These are phyloP conservation scores for Candidula unifasciata DNA, from an alignment of 2,888 invertebrate genomes.

Conservation along the genomic window DNA sequence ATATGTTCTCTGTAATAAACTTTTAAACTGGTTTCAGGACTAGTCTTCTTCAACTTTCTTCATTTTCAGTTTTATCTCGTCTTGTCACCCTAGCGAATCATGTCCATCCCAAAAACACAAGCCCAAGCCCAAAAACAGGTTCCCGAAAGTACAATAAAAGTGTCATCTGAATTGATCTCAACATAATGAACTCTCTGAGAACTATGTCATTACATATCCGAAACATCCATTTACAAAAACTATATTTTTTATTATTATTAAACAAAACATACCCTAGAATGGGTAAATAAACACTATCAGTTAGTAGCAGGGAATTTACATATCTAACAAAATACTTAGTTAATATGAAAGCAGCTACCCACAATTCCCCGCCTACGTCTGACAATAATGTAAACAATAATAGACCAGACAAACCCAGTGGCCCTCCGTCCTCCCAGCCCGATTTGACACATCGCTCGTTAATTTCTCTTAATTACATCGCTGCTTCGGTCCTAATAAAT, in stretches of 20 bases:
- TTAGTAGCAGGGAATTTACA: not conserved
- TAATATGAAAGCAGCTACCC: not conserved
- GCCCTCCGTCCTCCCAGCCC: too few relatives aligned
- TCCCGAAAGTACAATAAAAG: too few relatives aligned
- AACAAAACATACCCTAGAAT: not conserved
- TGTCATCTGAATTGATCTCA: conserved; percentile 11
- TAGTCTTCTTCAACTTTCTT: too few relatives aligned
- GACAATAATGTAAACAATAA: conserved; percentile 45
- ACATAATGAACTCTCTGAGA: not conserved
- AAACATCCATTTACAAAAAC: not conserved
- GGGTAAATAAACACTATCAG: too few relatives aligned
- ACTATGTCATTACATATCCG: not conserved
- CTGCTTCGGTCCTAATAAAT: not conserved
- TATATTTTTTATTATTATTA: not conserved
- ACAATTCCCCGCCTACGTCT: conserved; percentile 19
- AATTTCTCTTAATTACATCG: not conserved
- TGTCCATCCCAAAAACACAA: too few relatives aligned
- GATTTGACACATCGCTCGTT: not conserved
- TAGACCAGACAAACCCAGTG: not conserved
- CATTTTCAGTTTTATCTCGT: too few relatives aligned
- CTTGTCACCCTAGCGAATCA: too few relatives aligned
- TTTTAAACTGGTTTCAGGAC: too few relatives aligned
- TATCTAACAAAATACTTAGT: not conserved
- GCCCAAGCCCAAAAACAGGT: too few relatives aligned
- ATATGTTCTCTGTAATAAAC: too few relatives aligned